Evolutionary conservation across 2,888 invertebrate species (phyloP), one percentile per base, ranked within the genome.

Genomic region (Phrixothrix hirtus): DNA sequence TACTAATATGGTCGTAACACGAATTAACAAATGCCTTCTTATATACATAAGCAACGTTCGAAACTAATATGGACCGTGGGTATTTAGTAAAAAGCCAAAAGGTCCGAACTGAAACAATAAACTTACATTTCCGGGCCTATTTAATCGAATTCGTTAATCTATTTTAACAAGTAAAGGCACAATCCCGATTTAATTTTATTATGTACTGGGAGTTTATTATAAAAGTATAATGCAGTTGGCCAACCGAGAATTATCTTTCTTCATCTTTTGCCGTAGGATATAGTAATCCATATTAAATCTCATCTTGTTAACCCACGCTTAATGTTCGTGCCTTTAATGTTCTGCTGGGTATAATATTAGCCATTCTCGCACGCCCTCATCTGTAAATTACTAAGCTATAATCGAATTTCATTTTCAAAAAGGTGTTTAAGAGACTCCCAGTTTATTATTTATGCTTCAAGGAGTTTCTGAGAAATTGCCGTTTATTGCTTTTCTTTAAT

Each of bases 341-440:
- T 17, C 61, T 38, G 54, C 59, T 60, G 63, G 53, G 42, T 48
- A 63, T 53, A 60, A 65, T 68, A 66, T 68, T 68, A 68, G 66
- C 67, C 62, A 64, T 62, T 58, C 63, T 65, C 60, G 62, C 69
- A 67, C 68, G 68, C 69, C 68, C 68, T 61, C 67, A 57, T 65
- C 66, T 62, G 65, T 69, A 70, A 69, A 70, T 69, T 67, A 70
- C 67, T 62, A 60, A 65, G 65, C 65, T 63, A 64, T 72, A 72
- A 72, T 72, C 72, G 71, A 72, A 70, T 71, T 70, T 69, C 68
- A 67, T 70, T 71, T 71, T 69, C 67, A 62, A 67, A 69, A 68
- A 72, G 72, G 72, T 71, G 72, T 70, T 70, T 66, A 63, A 64
- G 65, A 64, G 69, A 67, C 66, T 67, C 64, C 65, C 67, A 60